These are phyloP conservation scores for Drosophila neotestacea DNA, from an alignment of 2,888 invertebrate genomes.

Conservation along the genomic window DNA sequence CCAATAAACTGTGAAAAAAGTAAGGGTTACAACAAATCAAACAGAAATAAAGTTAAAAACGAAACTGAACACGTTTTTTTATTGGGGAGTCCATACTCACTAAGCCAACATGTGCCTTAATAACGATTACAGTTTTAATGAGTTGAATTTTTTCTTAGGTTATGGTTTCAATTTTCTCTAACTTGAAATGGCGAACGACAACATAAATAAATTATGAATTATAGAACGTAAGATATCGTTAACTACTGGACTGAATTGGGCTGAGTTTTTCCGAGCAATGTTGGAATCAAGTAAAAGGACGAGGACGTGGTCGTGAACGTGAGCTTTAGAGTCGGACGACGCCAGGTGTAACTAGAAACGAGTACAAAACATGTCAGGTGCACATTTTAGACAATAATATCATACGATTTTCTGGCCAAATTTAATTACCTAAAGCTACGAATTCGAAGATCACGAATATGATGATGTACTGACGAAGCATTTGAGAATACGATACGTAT, in stretches of 20 bases:
- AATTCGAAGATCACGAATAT: conserved; percentile 27
- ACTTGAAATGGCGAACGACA: conserved; percentile 46
- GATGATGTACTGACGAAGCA: conserved; percentile 45
- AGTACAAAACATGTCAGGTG: conserved; percentile 67
- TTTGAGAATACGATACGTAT: conserved; percentile 2
- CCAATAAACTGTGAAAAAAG: conserved; percentile 14
- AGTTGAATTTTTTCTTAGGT: conserved; percentile 32
- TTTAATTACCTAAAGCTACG: neutral
- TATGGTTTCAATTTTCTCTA: conserved; percentile 8
- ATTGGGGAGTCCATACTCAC: conserved; percentile 66
- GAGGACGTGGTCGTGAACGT: conserved; percentile 42
- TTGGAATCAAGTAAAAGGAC: conserved; percentile 61
- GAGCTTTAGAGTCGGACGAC: conserved; percentile 79
- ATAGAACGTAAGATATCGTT: conserved; percentile 49
- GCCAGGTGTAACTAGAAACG: conserved; percentile 83
- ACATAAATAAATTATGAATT: conserved; percentile 24
- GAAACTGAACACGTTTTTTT: conserved; percentile 45
- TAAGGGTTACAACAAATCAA: conserved; percentile 31
- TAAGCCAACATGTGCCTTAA: conserved; percentile 64
- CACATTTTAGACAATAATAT: conserved; percentile 54
- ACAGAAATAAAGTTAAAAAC: conserved; percentile 25
- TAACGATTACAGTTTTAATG: conserved; percentile 48
- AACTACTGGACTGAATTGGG: conserved; percentile 54
- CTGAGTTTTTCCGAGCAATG: conserved; percentile 57
- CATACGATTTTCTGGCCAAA: conserved; percentile 5